These are phyloP conservation scores for Mastigias papua DNA, from an alignment of 30 jellyfish, hydroid and myxozoan genomes.

Conservation along the genomic window DNA sequence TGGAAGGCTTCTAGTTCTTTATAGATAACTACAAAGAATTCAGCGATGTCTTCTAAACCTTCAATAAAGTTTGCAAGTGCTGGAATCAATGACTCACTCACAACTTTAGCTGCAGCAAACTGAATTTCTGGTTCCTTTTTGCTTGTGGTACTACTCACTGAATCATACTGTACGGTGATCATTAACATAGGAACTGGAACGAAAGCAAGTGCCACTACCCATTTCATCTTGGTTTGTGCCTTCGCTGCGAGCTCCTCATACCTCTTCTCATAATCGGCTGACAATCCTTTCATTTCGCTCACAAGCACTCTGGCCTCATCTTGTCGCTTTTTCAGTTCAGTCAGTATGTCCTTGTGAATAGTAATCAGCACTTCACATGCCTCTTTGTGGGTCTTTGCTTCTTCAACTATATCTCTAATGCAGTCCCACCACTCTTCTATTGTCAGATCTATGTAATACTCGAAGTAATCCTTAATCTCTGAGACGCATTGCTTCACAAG, in stretches of 20 bases:
- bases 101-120: constrained; percentile 8
- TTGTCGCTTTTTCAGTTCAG: constrained; percentile 9
- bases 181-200: constrained; percentile 11
- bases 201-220: constrained; percentile 27
- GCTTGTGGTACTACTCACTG: neutral
- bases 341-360: constrained; percentile 14
- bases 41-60: constrained; percentile 21
- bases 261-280: neutral
- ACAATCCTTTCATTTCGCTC: neutral
- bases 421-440: constrained; percentile 27
- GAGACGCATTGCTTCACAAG: constrained; percentile 4
- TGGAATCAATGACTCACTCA: constrained; percentile 29
- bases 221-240: neutral
- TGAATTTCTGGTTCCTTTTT: neutral
- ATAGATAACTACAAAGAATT: constrained; percentile 15
- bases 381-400: constrained; percentile 7
- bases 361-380: neutral
- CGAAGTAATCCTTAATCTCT: neutral
- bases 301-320: constrained; percentile 14
- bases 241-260: neutral
- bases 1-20: neutral
- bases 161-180: neutral
- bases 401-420: constrained; percentile 14
- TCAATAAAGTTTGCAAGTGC: constrained; percentile 27
- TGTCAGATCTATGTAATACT: constrained; percentile 11